These are phyloP conservation scores for Panopea generosa DNA, from an alignment of 2,888 invertebrate genomes.

Conservation along the genomic window DNA sequence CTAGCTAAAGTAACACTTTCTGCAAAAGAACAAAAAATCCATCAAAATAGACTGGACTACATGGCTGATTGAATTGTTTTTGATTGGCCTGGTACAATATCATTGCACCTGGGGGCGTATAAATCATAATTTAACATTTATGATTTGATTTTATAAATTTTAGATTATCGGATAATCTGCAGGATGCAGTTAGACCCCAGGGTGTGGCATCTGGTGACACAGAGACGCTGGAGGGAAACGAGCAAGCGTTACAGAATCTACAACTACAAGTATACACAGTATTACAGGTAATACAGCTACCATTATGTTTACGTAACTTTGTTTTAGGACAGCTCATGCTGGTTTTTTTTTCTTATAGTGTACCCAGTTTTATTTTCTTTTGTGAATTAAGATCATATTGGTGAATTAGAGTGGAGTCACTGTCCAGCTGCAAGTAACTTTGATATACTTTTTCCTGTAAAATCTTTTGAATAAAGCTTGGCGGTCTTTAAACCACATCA, in stretches of 20 bases:
- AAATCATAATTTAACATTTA: neutral
- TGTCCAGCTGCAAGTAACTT: no score
- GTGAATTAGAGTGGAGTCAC: no score
- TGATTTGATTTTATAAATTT: neutral
- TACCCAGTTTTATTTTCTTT: no score
- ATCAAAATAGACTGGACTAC: neutral
- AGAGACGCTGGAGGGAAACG: conserved; percentile 64
- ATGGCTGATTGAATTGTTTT: neutral
- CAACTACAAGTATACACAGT: conserved; percentile 27
- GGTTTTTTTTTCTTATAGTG: no score
- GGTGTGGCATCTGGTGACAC: conserved; percentile 19
- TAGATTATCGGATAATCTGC: conserved; percentile 3
- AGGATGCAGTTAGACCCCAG: conserved; percentile 5
- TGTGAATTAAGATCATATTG: no score
- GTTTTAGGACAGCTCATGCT: no score
- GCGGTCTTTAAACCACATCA: no score
- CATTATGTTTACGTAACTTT: neutral
- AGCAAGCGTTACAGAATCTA: conserved; percentile 66
- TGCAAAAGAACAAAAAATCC: neutral
- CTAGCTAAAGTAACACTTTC: no score
- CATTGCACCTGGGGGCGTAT: no score
- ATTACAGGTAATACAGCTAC: conserved; percentile 14
- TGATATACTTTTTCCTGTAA: no score
- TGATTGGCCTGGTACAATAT: neutral
- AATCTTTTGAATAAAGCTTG: no score